phyloP scores from a whole-genome alignment of 2,797 vertebrate genomes.

The Sebastes taczanowskii region DNA sequence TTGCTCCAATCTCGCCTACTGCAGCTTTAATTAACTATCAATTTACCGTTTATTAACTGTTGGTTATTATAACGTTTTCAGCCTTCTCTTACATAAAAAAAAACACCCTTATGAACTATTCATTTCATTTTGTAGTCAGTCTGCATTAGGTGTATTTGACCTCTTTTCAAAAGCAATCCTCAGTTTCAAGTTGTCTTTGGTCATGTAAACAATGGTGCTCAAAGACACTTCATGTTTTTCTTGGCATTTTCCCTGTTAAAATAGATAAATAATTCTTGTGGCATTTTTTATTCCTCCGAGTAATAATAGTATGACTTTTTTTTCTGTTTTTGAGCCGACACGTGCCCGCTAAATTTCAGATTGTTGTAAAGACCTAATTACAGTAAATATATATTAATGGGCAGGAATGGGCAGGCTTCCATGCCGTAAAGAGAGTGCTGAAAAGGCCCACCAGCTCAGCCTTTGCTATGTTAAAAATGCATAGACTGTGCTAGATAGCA shows the following conservation, averaged over 20 bases:
- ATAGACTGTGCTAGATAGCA: not conserved
- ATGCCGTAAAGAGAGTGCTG: not conserved
- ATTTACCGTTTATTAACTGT: accelerated
- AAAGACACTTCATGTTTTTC: not conserved
- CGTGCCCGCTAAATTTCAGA: not conserved
- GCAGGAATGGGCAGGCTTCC: not conserved
- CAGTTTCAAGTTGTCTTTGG: not conserved
- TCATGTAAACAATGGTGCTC: not conserved
- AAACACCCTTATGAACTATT: not conserved
- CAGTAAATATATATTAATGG: not conserved
- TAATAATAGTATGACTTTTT: not conserved
- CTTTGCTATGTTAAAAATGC: not conserved
- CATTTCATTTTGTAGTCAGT: not conserved
- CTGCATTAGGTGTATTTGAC: not conserved
- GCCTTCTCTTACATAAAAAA: not conserved
- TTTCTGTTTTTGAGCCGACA: not conserved
- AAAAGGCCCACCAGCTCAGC: not conserved
- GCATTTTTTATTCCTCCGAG: not conserved
- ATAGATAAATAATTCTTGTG: not conserved
- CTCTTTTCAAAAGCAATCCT: not conserved
- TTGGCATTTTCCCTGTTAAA: not conserved
- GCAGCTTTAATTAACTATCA: too few species aligned
- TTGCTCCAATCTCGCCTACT: too few species aligned
- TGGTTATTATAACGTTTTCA: too few species aligned
- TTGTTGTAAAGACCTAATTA: not conserved